Evolutionary conservation across 2,113 vertebrate genomes (phyloP).

Genomic region (Cottus gobio): DNA sequence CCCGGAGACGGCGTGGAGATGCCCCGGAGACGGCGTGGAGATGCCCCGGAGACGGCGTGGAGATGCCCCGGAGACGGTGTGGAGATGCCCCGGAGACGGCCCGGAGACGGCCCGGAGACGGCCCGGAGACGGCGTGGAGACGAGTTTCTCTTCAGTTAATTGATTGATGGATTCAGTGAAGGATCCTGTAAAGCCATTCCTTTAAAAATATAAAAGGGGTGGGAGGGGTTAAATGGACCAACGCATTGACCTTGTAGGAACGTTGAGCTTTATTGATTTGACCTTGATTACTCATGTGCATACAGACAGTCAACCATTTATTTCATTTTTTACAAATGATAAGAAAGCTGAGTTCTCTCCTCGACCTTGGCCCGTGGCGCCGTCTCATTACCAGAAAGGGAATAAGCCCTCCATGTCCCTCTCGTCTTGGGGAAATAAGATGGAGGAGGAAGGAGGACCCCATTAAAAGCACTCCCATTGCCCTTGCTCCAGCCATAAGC

Average conservation of each 20-base stretch:
- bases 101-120: too few relatives aligned
- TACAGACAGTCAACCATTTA: slow-evolving; percentile 23
- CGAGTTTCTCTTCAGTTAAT: neutral
- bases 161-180: slow-evolving; percentile 10
- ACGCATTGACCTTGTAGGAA: slow-evolving; percentile 56
- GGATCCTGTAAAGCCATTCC: neutral
- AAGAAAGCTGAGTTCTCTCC: neutral
- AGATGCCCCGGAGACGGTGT: too few relatives aligned
- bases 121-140: too few relatives aligned
- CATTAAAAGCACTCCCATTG: slow-evolving; percentile 58
- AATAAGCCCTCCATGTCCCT: slow-evolving; percentile 48
- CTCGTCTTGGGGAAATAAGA: slow-evolving; percentile 52
- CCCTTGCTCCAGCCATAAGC: slow-evolving; percentile 54
- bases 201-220: neutral
- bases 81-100: too few relatives aligned
- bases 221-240: slow-evolving; percentile 3
- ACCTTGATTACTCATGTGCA: slow-evolving; percentile 49
- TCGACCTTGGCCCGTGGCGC: slow-evolving; percentile 50
- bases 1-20: too few relatives aligned
- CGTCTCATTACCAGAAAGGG: slow-evolving; percentile 54
- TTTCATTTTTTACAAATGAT: slow-evolving; percentile 6
- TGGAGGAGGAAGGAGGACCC: slow-evolving; percentile 34
- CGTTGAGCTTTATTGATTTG: slow-evolving; percentile 56
- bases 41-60: too few relatives aligned
- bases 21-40: too few relatives aligned